Evolutionary conservation across 2,113 vertebrate species (phyloP).

Genomic region (Brachypodius melanocephalos): DNA sequence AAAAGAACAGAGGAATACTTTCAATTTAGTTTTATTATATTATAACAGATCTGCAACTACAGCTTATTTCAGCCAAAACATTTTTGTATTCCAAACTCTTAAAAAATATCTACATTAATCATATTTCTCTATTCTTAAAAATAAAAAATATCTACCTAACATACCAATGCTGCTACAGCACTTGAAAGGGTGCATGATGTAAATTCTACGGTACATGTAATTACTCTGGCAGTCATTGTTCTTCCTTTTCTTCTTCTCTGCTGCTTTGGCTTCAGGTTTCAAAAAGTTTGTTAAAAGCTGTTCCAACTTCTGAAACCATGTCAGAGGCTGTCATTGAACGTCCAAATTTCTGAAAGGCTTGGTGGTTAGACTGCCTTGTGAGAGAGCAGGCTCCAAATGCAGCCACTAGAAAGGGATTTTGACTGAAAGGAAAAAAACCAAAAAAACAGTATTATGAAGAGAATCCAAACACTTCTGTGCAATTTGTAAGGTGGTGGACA

Average conservation of each 20-base stretch:
- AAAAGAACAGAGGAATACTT: constrained; percentile 60
- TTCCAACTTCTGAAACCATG: constrained; percentile 91
- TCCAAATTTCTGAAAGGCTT: constrained; percentile 88
- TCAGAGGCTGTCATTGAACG: constrained; percentile 90
- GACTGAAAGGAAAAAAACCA: constrained; percentile 32
- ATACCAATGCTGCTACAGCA: constrained; percentile 55
- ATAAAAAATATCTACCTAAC: constrained; percentile 57
- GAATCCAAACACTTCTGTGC: not conserved
- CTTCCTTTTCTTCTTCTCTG: not conserved
- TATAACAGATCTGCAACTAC: constrained; percentile 60
- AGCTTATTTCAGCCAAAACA: constrained; percentile 47
- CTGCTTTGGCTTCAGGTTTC: constrained; percentile 78
- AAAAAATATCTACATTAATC: constrained; percentile 62
- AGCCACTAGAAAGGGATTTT: constrained; percentile 87
- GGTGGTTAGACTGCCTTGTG: constrained; percentile 88
- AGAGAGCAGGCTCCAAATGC: constrained; percentile 90
- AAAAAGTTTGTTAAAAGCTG: constrained; percentile 89
- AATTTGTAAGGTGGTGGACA: not conserved
- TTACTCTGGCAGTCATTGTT: constrained; percentile 4
- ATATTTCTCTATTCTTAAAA: constrained; percentile 54
- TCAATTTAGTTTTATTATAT: constrained; percentile 62
- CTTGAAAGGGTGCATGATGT: constrained; percentile 32
- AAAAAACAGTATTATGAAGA: not conserved
- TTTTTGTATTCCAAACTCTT: constrained; percentile 42
- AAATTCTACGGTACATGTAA: constrained; percentile 13